These are phyloP conservation scores for Drosophila mercatorum DNA, from an alignment of 2,888 invertebrate genomes.

Conservation along the genomic window DNA sequence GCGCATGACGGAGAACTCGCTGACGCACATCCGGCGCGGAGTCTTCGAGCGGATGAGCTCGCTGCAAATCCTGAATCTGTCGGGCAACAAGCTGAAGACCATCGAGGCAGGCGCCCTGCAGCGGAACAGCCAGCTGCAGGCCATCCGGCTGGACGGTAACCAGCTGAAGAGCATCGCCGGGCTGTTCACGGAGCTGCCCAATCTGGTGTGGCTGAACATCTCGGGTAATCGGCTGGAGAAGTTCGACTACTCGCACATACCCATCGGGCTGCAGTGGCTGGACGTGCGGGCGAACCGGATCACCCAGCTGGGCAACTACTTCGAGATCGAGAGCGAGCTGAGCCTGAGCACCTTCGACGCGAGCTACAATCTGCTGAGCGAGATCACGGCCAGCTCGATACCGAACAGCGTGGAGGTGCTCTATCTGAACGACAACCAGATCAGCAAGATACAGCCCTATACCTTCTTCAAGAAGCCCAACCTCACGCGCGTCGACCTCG, in stretches of 20 bases:
- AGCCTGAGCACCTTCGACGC: slow-evolving; percentile 93
- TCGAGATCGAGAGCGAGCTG: slow-evolving; percentile 89
- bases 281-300: slow-evolving; percentile 95
- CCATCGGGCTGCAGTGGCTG: slow-evolving; percentile 93
- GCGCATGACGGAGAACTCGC: slow-evolving; percentile 94
- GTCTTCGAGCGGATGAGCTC: slow-evolving; percentile 92
- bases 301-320: slow-evolving; percentile 91
- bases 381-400: slow-evolving; percentile 91
- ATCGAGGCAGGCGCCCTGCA: slow-evolving; percentile 93
- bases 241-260: slow-evolving; percentile 95
- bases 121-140: slow-evolving; percentile 91
- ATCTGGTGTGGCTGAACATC: slow-evolving; percentile 94
- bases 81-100: slow-evolving; percentile 91
- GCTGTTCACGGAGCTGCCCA: slow-evolving; percentile 92
- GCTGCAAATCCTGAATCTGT: slow-evolving; percentile 94
- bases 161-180: slow-evolving; percentile 92
- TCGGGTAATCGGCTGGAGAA: slow-evolving; percentile 95
- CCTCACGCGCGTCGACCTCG: slow-evolving; percentile 95
- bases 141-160: slow-evolving; percentile 95
- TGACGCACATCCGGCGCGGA: slow-evolving; percentile 91
- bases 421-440: slow-evolving; percentile 95
- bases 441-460: slow-evolving; percentile 93
- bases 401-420: slow-evolving; percentile 94
- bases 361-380: slow-evolving; percentile 93
- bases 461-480: slow-evolving; percentile 96